These are phyloP conservation scores for Podotricha telesiphe DNA, from an alignment of 2,888 invertebrate species.

Conservation along the genomic window DNA sequence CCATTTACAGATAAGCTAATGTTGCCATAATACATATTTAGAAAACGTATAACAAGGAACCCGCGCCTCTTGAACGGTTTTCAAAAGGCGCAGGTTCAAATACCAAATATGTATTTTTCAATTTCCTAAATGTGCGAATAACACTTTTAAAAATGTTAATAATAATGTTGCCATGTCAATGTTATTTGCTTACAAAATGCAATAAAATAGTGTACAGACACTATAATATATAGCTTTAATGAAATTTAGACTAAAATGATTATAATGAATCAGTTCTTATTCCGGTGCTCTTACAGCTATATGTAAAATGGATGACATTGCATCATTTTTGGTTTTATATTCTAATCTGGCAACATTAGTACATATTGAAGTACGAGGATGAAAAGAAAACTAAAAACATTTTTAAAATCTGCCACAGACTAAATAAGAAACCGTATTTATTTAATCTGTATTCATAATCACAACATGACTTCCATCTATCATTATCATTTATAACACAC, in stretches of 20 bases:
- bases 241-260: neutral
- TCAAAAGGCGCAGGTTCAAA: no score
- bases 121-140: no score
- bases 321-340: neutral
- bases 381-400: neutral
- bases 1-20: neutral
- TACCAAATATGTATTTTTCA: no score
- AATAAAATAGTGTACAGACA: no score
- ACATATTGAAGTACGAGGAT: neutral
- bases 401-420: conserved; percentile 11
- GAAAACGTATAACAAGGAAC: no score
- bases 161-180: neutral
- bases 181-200: neutral
- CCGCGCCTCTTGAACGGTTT: no score
- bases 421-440: conserved; percentile 8
- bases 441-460: conserved; percentile 11
- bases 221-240: neutral
- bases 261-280: conserved; percentile 15
- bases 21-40: no score
- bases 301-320: neutral
- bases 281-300: conserved; percentile 10
- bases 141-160: no score
- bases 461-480: conserved; percentile 16
- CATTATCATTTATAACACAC: conserved; percentile 11
- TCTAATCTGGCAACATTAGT: conserved; percentile 9